Conservation (phyloP, 1,140 invertebrate genomes). For the Ceratitis capitata region DNA sequence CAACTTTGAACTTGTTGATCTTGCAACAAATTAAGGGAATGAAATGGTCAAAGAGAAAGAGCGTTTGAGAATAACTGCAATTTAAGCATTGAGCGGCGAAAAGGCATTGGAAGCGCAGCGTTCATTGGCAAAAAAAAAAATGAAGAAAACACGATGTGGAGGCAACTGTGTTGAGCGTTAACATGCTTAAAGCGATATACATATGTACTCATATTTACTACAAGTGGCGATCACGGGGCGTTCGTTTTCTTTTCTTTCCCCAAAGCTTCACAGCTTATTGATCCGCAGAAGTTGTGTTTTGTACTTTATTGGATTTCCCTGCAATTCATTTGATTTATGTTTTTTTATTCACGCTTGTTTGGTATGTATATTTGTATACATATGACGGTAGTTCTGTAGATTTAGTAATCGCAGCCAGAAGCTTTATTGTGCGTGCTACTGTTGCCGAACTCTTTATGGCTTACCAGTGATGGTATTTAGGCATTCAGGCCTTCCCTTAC, state of each 20-base stretch:
- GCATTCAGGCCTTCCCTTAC: not conserved
- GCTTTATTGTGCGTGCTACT: not conserved
- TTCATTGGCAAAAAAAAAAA: not conserved
- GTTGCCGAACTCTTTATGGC: not conserved
- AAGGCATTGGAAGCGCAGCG: not conserved
- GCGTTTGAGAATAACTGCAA: not conserved
- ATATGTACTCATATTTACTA: not conserved
- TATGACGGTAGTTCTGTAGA: no score
- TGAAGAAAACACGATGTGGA: not conserved
- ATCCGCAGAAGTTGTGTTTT: not conserved
- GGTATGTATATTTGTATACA: no score
- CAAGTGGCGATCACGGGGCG: not conserved
- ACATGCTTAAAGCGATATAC: not conserved
- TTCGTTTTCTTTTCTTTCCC: not conserved
- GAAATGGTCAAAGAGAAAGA: not conserved
- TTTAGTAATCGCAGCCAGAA: not conserved
- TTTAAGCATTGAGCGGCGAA: not conserved
- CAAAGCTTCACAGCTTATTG: not conserved
- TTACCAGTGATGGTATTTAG: no score
- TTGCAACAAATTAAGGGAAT: constrained; percentile 65
- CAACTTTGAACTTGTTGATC: constrained; percentile 66
- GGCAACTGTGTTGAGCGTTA: not conserved
- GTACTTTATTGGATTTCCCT: constrained; percentile 42
- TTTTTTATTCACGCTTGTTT: no score
- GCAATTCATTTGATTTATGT: not conserved